phyloP scores from a whole-genome alignment of 2,113 vertebrate species.

The Hippolais icterina region DNA sequence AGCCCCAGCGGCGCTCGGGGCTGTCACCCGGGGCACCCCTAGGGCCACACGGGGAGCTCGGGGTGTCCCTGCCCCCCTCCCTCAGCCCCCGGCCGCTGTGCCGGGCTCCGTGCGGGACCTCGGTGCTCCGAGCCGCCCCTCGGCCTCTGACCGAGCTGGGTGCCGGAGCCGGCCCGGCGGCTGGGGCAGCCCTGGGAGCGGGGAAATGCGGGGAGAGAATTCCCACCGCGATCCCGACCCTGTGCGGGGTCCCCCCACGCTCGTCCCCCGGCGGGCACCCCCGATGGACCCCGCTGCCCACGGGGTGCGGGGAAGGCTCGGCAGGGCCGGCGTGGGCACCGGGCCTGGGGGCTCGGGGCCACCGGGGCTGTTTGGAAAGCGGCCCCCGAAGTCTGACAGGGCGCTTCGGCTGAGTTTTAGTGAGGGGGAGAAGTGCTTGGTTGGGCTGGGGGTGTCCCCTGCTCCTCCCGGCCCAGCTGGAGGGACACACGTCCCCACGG shows the following conservation, averaged over 20 bases:
- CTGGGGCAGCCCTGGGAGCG: background rate
- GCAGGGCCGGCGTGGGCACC: background rate
- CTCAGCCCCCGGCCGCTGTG: no score
- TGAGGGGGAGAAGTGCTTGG: accelerated
- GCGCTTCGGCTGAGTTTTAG: background rate
- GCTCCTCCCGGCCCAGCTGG: background rate
- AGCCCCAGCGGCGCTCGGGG: background rate
- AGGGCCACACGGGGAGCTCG: accelerated
- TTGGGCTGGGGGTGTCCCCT: no score
- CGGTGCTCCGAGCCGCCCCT: no score
- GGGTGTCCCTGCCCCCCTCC: no score
- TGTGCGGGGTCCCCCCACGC: background rate
- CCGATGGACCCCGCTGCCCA: accelerated
- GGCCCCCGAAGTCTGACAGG: no score
- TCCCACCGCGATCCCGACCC: accelerated
- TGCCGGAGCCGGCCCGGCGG: no score
- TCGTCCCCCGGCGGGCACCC: background rate
- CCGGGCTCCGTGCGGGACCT: background rate
- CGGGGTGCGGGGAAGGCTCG: background rate
- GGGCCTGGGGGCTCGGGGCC: background rate
- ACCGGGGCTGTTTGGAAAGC: background rate
- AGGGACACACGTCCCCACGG: background rate
- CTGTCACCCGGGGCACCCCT: background rate
- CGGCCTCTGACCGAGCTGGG: no score
- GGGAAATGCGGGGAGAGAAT: background rate